Conservation (phyloP, 2,888 invertebrate species). For the Cancer borealis region DNA sequence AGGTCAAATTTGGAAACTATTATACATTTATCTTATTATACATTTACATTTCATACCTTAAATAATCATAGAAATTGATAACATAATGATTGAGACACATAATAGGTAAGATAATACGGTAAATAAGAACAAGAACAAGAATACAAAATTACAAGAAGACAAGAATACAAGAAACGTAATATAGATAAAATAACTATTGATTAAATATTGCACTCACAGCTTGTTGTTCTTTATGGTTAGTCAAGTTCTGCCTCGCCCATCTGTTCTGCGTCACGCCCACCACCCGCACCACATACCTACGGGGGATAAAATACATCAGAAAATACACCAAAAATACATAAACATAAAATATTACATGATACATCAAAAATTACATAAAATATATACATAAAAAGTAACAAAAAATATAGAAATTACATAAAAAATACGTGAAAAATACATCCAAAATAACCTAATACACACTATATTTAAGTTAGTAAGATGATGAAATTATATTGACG, state of each 20-base stretch:
- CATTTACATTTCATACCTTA: too few relatives aligned
- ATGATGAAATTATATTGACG: too few relatives aligned
- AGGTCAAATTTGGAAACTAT: too few relatives aligned
- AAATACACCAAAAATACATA: not conserved
- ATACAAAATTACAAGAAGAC: not conserved
- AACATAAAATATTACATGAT: not conserved
- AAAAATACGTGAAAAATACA: too few relatives aligned
- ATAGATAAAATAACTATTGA: not conserved
- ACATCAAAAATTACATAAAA: not conserved
- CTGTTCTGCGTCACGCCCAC: constrained; percentile 62
- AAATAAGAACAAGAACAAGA: not conserved
- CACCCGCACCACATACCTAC: constrained; percentile 62
- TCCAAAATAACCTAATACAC: too few relatives aligned
- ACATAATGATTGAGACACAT: too few relatives aligned
- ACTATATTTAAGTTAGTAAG: too few relatives aligned
- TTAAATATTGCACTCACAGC: not conserved
- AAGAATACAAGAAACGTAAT: not conserved
- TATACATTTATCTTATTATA: too few relatives aligned
- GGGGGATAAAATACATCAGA: not conserved
- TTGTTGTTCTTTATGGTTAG: not conserved
- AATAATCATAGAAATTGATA: too few relatives aligned
- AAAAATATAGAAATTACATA: too few relatives aligned
- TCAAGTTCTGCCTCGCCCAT: constrained; percentile 61
- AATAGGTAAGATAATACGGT: not conserved
- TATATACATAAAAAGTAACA: too few relatives aligned